A percentile compares a stretch with the other conserved stretches of the same genome.
These are phyloP conservation scores for Ormyrus thymus DNA, from an alignment of 2,888 invertebrate genomes.

Conservation along the genomic window DNA sequence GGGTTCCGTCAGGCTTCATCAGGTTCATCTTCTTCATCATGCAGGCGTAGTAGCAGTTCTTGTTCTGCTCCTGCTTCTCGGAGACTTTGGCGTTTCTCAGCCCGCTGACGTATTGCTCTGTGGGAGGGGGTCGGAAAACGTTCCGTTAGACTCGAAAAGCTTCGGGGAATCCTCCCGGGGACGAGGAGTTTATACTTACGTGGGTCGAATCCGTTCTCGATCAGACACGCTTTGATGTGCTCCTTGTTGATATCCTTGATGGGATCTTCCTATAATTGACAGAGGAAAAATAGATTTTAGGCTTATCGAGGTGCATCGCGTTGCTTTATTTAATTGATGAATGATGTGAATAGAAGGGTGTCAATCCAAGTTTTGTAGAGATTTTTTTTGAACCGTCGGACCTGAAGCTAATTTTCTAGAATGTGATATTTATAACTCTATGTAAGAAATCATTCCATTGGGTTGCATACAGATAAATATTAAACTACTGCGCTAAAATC, in stretches of 20 bases:
- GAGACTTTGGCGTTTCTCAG: conserved; percentile 48
- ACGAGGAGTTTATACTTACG: conserved; percentile 26
- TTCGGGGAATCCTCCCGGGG: neutral
- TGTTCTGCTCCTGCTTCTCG: conserved; percentile 50
- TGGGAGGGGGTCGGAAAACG: neutral
- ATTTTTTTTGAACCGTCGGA: too few relatives aligned
- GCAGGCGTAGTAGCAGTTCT: conserved; percentile 60
- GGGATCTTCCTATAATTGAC: conserved; percentile 44
- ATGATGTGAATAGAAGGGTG: too few relatives aligned
- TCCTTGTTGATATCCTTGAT: conserved; percentile 53
- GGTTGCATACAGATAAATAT: too few relatives aligned
- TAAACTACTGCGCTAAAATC: too few relatives aligned
- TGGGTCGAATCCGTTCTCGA: conserved; percentile 53
- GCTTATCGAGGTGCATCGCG: too few relatives aligned
- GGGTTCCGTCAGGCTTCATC: conserved; percentile 59
- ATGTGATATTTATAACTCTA: too few relatives aligned
- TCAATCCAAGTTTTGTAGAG: too few relatives aligned
- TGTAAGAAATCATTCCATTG: too few relatives aligned
- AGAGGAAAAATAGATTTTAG: too few relatives aligned
- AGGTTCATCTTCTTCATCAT: conserved; percentile 62
- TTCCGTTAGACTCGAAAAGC: neutral
- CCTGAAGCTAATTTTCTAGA: too few relatives aligned
- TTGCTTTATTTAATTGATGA: too few relatives aligned
- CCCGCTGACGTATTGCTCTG: conserved; percentile 45
- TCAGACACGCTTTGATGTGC: conserved; percentile 40